Evolutionary conservation across 2,113 vertebrate genomes (phyloP).

Genomic region (Calcarius ornatus): DNA sequence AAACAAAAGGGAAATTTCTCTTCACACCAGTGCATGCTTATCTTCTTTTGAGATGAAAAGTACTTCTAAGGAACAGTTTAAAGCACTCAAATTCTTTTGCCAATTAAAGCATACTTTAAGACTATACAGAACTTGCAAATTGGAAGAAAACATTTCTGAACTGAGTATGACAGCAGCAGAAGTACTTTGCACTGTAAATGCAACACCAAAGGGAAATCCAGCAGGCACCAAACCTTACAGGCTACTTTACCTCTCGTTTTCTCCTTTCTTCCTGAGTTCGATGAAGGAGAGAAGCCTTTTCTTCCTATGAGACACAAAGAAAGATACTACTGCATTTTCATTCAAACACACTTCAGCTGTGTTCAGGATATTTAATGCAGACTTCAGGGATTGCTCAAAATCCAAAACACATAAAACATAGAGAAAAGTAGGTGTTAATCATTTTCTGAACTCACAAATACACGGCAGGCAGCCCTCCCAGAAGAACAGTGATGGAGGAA

Average conservation of each 20-base stretch:
- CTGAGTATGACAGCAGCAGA: neutral
- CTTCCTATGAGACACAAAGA: slow-evolving; percentile 79
- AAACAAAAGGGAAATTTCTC: neutral
- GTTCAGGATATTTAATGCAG: neutral
- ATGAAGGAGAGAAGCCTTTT: slow-evolving; percentile 95
- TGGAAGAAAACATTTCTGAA: neutral
- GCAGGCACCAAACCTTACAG: neutral
- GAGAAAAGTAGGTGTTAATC: neutral
- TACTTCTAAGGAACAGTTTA: neutral
- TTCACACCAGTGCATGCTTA: neutral
- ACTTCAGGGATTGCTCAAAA: neutral
- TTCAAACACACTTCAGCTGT: neutral
- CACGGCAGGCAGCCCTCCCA: neutral
- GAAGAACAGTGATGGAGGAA: neutral
- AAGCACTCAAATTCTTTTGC: neutral
- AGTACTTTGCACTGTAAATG: neutral
- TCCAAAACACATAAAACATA: rapidly evolving
- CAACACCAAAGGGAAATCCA: neutral
- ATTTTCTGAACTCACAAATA: neutral
- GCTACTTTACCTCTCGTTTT: slow-evolving; percentile 89
- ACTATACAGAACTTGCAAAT: neutral
- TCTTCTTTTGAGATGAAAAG: neutral
- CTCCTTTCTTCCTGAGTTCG: slow-evolving; percentile 96
- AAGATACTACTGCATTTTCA: neutral
- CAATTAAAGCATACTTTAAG: neutral